A percentile compares a stretch with the other conserved stretches of the same genome.
Conservation (phyloP, 2,888 invertebrate species). For the Parascotia fuliginaria region DNA sequence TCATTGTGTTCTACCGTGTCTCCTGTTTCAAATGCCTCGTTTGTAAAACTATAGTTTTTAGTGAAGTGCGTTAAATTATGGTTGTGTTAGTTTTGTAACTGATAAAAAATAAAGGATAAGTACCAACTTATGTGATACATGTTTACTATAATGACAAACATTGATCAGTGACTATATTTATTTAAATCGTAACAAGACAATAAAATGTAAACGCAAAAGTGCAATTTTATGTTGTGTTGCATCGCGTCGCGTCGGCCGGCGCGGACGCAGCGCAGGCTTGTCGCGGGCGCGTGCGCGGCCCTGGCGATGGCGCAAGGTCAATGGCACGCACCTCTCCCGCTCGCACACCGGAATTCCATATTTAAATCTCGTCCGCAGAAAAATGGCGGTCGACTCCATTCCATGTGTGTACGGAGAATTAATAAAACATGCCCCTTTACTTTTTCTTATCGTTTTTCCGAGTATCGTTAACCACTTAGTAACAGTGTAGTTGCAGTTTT, state of each 20-base stretch:
- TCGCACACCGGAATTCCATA: conserved; percentile 86
- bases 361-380: conserved; percentile 86
- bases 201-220: conserved; percentile 57
- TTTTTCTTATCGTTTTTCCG: conserved; percentile 75
- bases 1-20: no score
- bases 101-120: no score
- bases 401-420: conserved; percentile 82
- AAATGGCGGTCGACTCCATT: conserved; percentile 84
- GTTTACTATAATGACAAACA: not conserved
- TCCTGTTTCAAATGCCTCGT: no score
- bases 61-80: no score
- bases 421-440: conserved; percentile 81
- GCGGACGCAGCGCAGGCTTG: conserved; percentile 49
- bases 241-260: conserved; percentile 50
- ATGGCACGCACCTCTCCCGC: conserved; percentile 84
- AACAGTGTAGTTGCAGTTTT: conserved; percentile 64
- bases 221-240: conserved; percentile 53
- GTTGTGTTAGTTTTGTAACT: no score
- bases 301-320: conserved; percentile 78
- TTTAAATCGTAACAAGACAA: conserved; percentile 38
- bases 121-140: no score
- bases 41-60: no score
- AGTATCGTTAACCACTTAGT: conserved; percentile 73
- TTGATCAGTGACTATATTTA: not conserved
- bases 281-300: conserved; percentile 76